Evolutionary conservation across 2,113 vertebrate genomes (phyloP).

Genomic region (Sciurus niger): DNA sequence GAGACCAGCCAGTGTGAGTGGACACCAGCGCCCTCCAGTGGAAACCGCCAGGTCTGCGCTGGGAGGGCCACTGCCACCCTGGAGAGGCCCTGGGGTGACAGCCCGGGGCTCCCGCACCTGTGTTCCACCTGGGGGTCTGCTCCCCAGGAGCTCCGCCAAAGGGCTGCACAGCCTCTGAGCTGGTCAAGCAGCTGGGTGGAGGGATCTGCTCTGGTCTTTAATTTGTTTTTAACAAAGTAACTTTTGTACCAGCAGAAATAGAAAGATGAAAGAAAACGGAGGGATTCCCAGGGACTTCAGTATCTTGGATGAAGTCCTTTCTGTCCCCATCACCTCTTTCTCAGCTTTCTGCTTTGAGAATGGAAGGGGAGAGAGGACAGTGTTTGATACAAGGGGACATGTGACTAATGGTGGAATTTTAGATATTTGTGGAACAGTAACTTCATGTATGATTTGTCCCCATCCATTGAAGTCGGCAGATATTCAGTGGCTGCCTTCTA

Average conservation of each 20-base stretch:
- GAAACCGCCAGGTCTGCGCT: not conserved
- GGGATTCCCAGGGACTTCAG: not conserved
- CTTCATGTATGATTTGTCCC: not conserved
- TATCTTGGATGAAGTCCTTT: not conserved
- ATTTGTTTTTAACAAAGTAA: not conserved
- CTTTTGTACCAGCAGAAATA: not conserved
- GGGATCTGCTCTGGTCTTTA: not conserved
- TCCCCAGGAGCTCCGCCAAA: not conserved
- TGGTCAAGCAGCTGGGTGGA: rapidly evolving
- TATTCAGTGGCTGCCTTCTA: not conserved
- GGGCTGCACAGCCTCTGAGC: too few relatives aligned
- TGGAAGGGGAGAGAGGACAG: not conserved
- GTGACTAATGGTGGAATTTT: not conserved
- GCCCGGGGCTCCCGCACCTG: too few relatives aligned
- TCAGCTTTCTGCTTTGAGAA: not conserved
- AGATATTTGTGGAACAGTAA: rapidly evolving
- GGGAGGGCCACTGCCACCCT: rapidly evolving
- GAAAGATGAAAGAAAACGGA: not conserved
- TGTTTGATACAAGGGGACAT: rapidly evolving
- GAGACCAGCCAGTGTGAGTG: rapidly evolving
- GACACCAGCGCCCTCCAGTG: conserved; percentile 17
- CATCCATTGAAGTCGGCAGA: not conserved
- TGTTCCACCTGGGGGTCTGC: rapidly evolving
- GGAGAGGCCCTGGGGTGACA: rapidly evolving
- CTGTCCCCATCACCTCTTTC: rapidly evolving